A percentile compares a stretch with the other conserved stretches of the same genome.
These are phyloP conservation scores for Limnephilus marmoratus DNA, from an alignment of 2,888 invertebrate species.

Conservation along the genomic window DNA sequence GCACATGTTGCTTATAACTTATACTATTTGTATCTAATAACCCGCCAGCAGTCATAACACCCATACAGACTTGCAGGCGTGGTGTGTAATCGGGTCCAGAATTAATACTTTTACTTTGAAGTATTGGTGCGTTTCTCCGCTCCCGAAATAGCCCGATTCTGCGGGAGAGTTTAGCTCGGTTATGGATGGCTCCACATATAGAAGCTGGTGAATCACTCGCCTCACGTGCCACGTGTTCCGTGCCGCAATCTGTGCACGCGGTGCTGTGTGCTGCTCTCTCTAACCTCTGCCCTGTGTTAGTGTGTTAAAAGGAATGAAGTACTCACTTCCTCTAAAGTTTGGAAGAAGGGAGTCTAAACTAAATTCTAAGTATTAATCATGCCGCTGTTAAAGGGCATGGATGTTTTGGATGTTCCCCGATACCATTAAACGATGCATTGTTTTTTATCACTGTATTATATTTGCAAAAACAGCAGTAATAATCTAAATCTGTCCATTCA, in stretches of 20 bases:
- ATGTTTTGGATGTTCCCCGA: neutral
- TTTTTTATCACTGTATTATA: neutral
- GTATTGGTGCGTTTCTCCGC: constrained; percentile 25
- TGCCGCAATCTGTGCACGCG: constrained; percentile 40
- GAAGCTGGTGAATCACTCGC: constrained; percentile 1
- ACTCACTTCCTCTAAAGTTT: neutral
- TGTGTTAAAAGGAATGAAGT: neutral
- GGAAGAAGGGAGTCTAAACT: too few relatives aligned
- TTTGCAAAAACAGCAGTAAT: neutral
- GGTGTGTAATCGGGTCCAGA: neutral
- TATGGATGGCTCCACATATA: constrained; percentile 24
- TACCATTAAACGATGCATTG: neutral
- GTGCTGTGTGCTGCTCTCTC: neutral
- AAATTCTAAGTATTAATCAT: neutral
- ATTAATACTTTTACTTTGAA: constrained; percentile 15
- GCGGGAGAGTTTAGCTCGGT: constrained; percentile 12
- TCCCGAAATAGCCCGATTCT: constrained; percentile 38
- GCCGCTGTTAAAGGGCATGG: neutral
- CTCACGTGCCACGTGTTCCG: constrained; percentile 38
- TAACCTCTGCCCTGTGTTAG: neutral
- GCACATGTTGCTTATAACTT: constrained; percentile 5
- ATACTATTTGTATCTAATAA: neutral
- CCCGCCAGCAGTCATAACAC: neutral
- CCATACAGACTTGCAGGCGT: neutral
- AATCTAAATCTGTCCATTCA: neutral